Base-by-base conservation (phyloP, 2,888 invertebrate genomes). In the Leptinotarsa peninsularis region DNA sequence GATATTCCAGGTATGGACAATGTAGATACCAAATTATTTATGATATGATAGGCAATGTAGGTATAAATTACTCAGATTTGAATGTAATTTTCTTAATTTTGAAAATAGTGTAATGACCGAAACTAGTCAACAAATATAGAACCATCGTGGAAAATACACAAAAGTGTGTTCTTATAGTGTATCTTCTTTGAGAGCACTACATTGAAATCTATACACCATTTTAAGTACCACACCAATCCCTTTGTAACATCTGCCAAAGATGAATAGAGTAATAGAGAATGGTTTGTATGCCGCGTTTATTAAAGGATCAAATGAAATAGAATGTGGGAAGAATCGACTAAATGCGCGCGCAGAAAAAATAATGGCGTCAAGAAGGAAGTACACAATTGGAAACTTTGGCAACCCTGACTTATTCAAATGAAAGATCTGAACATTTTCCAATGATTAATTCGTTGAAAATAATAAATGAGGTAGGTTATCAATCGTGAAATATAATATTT, bases 181-280 rank as follows among this genome's bases (percentile, higher is more conserved):
- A 27, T 27, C 27, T 0, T 27, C 27, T 33, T 33, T 33, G 1
- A n/a, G 3, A 56, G 56, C 58, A 13, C 17, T 23, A 23, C 58
- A 27, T 21, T 58, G 23, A 23, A 27, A 27, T 58, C 21, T n/a
- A 2, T 63, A 7, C 43, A 63, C 63, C 63, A 63, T 63, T 63
- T 27, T 63, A 10, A 17, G n/a, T 63, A 63, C 63, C 7, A 43
- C n/a, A n/a, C 63, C 63, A 7, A 63, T 63, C 58, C 63, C 43
- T n/a, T n/a, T 17, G n/a, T 63, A 0, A 63, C 33, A n/a, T 27
- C 18, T 5, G 27, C 63, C 17, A 43, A 27, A 43, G 63, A 15
- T 43, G 63, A 63, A 63, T 63, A 5, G 63, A 7, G 10, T 21
- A 21, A 21, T 21, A 21, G 21, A 7, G 10, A 21, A 21, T 1